Conservation (phyloP, 2,113 vertebrate species). For the Rattus rattus region DNA sequence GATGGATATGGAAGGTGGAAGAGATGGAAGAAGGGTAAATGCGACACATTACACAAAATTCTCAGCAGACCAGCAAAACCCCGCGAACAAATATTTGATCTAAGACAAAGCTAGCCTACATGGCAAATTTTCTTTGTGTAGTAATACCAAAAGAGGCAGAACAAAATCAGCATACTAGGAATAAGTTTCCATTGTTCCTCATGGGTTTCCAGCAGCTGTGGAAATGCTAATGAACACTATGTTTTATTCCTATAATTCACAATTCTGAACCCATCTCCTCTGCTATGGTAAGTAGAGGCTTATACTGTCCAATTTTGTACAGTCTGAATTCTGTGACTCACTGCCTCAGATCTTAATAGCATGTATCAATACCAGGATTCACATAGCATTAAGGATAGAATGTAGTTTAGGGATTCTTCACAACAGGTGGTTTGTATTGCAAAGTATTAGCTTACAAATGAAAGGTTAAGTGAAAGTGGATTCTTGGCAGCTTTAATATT, state of each 20-base stretch:
- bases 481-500: neutral
- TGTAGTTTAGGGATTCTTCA: neutral
- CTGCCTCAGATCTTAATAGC: slow-evolving; percentile 1
- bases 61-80: neutral
- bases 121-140: neutral
- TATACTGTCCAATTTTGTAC: neutral
- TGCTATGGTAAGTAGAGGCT: neutral
- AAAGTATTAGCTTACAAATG: slow-evolving; percentile 12
- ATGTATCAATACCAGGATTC: neutral
- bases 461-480: slow-evolving; percentile 41
- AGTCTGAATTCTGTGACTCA: neutral
- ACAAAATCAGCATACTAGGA: neutral
- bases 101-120: neutral
- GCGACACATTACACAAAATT: neutral
- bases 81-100: neutral
- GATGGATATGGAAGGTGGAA: neutral
- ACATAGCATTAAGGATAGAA: neutral
- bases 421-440: neutral
- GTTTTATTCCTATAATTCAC: neutral
- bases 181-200: neutral
- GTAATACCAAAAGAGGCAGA: neutral
- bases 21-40: neutral
- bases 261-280: slow-evolving; percentile 13
- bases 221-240: neutral
- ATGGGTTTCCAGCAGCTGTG: neutral